phyloP scores from a whole-genome alignment of 2,113 vertebrate genomes.

The Orthonyx spaldingii region DNA sequence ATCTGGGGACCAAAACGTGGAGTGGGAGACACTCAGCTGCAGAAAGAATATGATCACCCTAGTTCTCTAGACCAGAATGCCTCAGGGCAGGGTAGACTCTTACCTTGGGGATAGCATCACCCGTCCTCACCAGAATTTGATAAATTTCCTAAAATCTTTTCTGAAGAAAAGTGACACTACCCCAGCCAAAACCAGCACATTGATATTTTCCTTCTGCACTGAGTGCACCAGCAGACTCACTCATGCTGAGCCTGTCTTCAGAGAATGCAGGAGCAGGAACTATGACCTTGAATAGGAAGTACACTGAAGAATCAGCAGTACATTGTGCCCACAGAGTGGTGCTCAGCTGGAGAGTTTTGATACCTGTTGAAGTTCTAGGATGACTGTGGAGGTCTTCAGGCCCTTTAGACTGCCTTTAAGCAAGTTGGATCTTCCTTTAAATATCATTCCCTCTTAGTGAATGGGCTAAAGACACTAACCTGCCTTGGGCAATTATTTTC shows the following conservation, averaged over 20 bases:
- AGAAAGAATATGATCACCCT: background rate
- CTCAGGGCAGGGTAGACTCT: background rate
- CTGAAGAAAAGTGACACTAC: background rate
- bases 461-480: background rate
- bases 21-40: background rate
- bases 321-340: background rate
- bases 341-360: background rate
- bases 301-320: background rate
- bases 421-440: background rate
- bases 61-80: background rate
- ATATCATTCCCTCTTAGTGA: background rate
- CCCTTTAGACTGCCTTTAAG: background rate
- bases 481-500: background rate
- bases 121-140: background rate
- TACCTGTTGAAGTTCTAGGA: background rate
- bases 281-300: background rate
- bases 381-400: background rate
- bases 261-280: background rate
- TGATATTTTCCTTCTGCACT: background rate
- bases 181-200: background rate
- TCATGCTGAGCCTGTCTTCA: background rate
- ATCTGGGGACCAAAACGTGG: background rate
- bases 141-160: background rate
- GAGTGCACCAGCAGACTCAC: rapidly evolving
- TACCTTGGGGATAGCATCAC: background rate